These are phyloP conservation scores for Hedya salicella DNA, from an alignment of 2,888 invertebrate species.

Conservation along the genomic window DNA sequence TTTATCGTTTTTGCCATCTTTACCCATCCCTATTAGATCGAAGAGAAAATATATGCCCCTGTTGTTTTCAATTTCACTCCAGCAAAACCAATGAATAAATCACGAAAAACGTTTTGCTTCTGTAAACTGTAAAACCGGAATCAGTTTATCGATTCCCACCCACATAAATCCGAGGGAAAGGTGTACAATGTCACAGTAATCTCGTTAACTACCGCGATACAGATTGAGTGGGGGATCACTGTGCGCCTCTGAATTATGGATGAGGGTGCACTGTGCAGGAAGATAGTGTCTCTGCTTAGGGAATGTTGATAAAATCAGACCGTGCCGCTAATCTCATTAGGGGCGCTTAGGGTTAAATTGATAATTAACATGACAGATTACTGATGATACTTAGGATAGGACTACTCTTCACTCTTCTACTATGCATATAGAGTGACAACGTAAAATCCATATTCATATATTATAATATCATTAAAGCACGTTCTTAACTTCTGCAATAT, in stretches of 20 bases:
- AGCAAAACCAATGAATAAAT: conserved; percentile 16
- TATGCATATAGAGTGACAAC: too few species aligned
- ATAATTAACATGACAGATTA: neutral
- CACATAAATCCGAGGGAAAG: conserved; percentile 41
- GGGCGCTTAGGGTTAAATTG: neutral
- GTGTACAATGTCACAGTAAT: conserved; percentile 55
- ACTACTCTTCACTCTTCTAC: too few species aligned
- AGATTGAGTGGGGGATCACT: conserved; percentile 46
- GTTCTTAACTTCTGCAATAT: too few species aligned
- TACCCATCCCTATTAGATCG: neutral
- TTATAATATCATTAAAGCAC: too few species aligned
- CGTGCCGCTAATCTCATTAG: neutral
- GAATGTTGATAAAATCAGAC: conserved; percentile 24
- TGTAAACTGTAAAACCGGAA: conserved; percentile 37
- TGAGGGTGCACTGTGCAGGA: conserved; percentile 42
- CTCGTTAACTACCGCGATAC: conserved; percentile 54
- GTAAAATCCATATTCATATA: too few species aligned
- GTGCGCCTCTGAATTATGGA: conserved; percentile 46
- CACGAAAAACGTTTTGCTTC: conserved; percentile 7
- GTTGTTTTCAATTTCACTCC: neutral
- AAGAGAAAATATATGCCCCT: neutral
- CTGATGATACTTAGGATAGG: too few species aligned
- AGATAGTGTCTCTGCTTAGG: conserved; percentile 38
- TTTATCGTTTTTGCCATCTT: too few species aligned
- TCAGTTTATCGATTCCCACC: conserved; percentile 42